phyloP scores from a whole-genome alignment of 2,797 vertebrate genomes.

The Mus caroli region DNA sequence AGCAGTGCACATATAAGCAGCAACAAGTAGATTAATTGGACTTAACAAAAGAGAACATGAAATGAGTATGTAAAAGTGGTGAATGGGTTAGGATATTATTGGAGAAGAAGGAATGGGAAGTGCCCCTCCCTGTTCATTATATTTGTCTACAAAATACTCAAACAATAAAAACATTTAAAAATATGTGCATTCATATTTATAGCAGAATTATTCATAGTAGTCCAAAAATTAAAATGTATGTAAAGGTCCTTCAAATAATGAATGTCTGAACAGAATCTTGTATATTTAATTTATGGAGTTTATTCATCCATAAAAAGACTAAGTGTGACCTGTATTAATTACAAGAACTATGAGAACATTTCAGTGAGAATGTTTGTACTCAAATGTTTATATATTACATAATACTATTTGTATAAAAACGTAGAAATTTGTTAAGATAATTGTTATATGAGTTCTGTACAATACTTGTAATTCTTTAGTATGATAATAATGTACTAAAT shows the following conservation, averaged over 20 bases:
- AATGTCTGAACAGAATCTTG: neutral
- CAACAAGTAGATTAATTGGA: neutral
- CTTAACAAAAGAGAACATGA: neutral
- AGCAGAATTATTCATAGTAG: conserved; percentile 40
- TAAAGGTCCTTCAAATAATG: neutral
- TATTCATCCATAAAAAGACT: conserved; percentile 7
- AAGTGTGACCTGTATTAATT: neutral
- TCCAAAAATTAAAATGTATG: conserved; percentile 38
- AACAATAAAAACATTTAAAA: neutral
- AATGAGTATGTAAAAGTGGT: neutral
- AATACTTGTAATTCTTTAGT: neutral
- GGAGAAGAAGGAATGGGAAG: neutral
- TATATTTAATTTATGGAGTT: neutral
- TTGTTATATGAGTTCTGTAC: neutral
- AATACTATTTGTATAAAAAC: neutral
- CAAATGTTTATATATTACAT: neutral
- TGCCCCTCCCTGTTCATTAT: neutral
- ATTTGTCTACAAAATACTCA: neutral
- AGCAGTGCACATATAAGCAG: neutral
- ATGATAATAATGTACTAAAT: neutral
- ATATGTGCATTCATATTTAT: neutral
- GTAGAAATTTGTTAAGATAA: neutral
- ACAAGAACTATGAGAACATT: conserved; percentile 24
- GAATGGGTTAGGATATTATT: neutral
- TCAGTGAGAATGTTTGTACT: conserved; percentile 25